Base-by-base conservation (phyloP, 2,113 vertebrate genomes). In the Saccopteryx bilineata region DNA sequence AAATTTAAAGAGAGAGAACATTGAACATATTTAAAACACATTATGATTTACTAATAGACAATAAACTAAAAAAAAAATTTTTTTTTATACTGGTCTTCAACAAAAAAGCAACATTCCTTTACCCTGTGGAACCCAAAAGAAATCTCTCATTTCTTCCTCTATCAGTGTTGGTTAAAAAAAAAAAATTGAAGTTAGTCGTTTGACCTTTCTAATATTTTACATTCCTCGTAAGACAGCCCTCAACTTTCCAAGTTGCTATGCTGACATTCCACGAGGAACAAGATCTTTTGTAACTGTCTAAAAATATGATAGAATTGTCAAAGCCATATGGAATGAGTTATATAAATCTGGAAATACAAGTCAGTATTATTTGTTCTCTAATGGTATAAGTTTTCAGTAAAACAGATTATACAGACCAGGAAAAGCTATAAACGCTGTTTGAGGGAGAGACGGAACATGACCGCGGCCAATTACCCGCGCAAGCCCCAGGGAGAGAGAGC, bases 231-330 rank as follows among this genome's bases (percentile, higher is more conserved):
- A 50, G 26, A 80, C 74, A 93, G 39, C 60, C 24, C 9, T 88
- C 19, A 58, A 24, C 48, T 95, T 33, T 65, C 56, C 84, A 52
- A 85, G 46, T 81, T 72, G 46, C 61, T 24, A 65, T 85, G 4
- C 31, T 85, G 78, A 87, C 24, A 58, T 69, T 17, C 56, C 24
- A 28, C 52, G 58, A 21, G 52, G 63, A 21, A 65, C 78, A 66
- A 46, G 18, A 21, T 54, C 60, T 71, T 92, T 80, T 68, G 13
- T 60, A 89, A 61, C 72, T 87, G 65, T 69, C 79, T 91, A 66
- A 96, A 97, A 93, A 80, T 85, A 60, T 28, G 17, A 66, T 58
- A 81, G 48, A 71, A 74, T 31, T 90, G n/a, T 63, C 63, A 79
- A 76, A 83, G 71, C 5, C n/a, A 90, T 76, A 72, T 75, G 71